These are phyloP conservation scores for Epirrhoe alternata DNA, from an alignment of 2,888 invertebrate genomes.

Conservation along the genomic window DNA sequence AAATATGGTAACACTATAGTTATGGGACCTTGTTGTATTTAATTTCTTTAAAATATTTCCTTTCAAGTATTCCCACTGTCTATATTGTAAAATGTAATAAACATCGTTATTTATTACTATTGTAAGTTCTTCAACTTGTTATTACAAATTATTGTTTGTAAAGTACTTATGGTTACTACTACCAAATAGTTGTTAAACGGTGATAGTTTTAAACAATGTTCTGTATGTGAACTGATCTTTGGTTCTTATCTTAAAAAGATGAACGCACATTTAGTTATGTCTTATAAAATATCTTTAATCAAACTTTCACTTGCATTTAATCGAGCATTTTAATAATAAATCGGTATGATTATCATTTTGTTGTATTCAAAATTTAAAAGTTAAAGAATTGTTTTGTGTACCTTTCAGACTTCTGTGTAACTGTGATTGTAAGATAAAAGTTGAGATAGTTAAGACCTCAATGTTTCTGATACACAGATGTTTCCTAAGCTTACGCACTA, in stretches of 20 bases:
- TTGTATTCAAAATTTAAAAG: slow-evolving; percentile 10
- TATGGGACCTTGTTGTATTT: no score
- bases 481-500: slow-evolving; percentile 57
- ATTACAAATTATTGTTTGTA: slow-evolving; percentile 13
- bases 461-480: slow-evolving; percentile 37
- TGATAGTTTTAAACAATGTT: slow-evolving; percentile 20
- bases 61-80: background rate
- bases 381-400: slow-evolving; percentile 1
- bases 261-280: slow-evolving; percentile 20
- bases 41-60: background rate
- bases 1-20: no score
- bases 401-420: slow-evolving; percentile 11
- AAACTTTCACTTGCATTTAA: slow-evolving; percentile 28
- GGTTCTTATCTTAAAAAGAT: slow-evolving; percentile 10
- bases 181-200: slow-evolving; percentile 26
- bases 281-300: slow-evolving; percentile 4
- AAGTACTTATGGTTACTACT: slow-evolving; percentile 19
- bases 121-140: background rate
- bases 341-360: slow-evolving; percentile 16
- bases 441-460: slow-evolving; percentile 23
- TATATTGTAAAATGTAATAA: background rate
- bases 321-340: slow-evolving; percentile 26
- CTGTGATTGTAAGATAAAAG: slow-evolving; percentile 18
- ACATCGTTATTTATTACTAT: background rate
- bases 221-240: slow-evolving; percentile 17